Base-by-base conservation (phyloP, 2,888 invertebrate genomes). In the Caenorhabditis macrosperma region DNA sequence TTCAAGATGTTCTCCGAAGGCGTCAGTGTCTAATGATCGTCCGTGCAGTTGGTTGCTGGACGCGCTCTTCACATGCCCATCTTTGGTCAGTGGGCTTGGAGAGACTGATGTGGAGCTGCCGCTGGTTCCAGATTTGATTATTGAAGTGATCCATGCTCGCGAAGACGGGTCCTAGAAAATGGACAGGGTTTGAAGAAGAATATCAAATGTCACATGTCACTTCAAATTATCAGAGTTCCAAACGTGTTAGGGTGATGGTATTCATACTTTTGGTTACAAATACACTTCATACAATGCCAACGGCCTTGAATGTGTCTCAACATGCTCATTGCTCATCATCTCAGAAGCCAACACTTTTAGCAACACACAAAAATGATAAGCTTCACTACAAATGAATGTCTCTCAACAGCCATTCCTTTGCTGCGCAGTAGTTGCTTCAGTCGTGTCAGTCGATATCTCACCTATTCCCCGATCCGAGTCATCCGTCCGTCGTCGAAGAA, bases 111-210 rank as follows among this genome's bases (percentile, higher is more conserved):
- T 78, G 12, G 72, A 72, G 30, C 72, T 82, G 30, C 66, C 75
- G 38, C 69, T 60, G 24, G 89, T 83, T 26, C 89, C 85, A 20
- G 86, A 82, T 76, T 89, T 91, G 92, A 90, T 88, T 76, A 96
- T 95, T 17, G 95, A 96, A 0, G 95, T 95, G n/a, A 96, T 92
- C 96, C 96, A 96, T 0, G 96, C 96, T 55, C 96, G 91, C 85
- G 95, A 95, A 90, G 95, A 95, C 0, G 96, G 96, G 90, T 96
- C 96, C 92, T 92, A 30, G 22, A 72, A 72, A 20, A 50, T 3
- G 24, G n/a, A 54, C n/a, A 35, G 6, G n/a, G n/a, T 26, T 33
- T 1, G 15, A 6, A 2, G 33, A 17, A 6, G 12, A 10, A 55
- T 22, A 78, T 1, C 1, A 30, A 10, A 4, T 20, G 24, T 46